Base-by-base conservation (phyloP, 2,888 invertebrate species). In the Scaptomyza cyrtandrae region DNA sequence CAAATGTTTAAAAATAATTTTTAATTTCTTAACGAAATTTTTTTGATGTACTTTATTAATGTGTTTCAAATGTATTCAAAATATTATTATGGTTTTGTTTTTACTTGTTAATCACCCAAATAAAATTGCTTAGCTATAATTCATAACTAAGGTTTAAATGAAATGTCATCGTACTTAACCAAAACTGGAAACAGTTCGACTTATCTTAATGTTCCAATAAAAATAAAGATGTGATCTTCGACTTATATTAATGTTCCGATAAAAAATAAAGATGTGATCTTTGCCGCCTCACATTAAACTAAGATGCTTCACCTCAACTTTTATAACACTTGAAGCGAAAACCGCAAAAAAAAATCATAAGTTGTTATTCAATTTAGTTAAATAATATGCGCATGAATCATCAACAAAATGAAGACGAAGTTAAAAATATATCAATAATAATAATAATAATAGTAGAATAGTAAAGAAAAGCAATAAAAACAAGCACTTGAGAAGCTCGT, bases 381-480 rank as follows among this genome's bases (percentile, higher is more conserved):
- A 39, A 39, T 33, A 58, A 66, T 67, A 60, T 59, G 14, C n/a
- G 33, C 33, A 49, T 83, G 87, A 83, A 57, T 83, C 87, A 83
- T 11, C 16, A 50, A n/a, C 7, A 37, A 43, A 29, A 48, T 49
- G 13, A 54, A 16, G 33, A 27, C 52, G 54, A n/a, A n/a, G n/a
- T n/a, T 52, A 64, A 39, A 44, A 56, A 27, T 49, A 67, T 56
- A 49, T 27, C n/a, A 46, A 63, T 60, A 50, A 46, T 41, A 52
- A 61, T 33, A 46, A 60, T 48, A 66, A 56, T 59, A 68, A 60
- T 37, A 63, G 29, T 1, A 33, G 9, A 33, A 10, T 10, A 33
- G 10, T 10, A 33, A 29, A 74, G 14, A 31, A 14, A 33, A 55
- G 33, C 5, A 57, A 57, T 29, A 62, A 58, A 46, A 49, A 55